Percentiles rank a stretch among this genome's conserved stretches.
phyloP scores from a whole-genome alignment of 2,888 invertebrate genomes.

The Drosophila mettleri region DNA sequence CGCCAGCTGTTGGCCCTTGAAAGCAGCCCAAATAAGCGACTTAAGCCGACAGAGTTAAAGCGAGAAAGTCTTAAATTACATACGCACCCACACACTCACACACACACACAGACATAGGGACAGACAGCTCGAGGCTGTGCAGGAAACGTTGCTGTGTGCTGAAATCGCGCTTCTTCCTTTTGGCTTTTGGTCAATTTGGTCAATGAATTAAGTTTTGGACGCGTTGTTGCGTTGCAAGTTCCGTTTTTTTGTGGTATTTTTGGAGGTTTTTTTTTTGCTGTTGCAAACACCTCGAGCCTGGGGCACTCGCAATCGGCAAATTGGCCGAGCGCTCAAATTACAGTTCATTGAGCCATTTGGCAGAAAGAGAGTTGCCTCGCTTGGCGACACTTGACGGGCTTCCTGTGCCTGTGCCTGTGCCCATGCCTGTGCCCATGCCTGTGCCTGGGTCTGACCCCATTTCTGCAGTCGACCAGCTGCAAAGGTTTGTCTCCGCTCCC shows the following conservation, averaged over 20 bases:
- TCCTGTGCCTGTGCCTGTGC: constrained; percentile 52
- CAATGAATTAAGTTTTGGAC: constrained; percentile 65
- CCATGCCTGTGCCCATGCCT: constrained; percentile 30
- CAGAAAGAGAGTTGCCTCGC: constrained; percentile 41
- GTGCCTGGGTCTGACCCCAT: constrained; percentile 62
- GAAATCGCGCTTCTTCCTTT: constrained; percentile 36
- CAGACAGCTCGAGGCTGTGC: constrained; percentile 13
- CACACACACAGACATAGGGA: constrained; percentile 2
- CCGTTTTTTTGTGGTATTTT: not conserved
- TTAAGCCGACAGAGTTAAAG: constrained; percentile 43
- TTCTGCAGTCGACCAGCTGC: constrained; percentile 57
- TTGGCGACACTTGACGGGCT: constrained; percentile 72
- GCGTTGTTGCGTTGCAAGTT: constrained; percentile 48
- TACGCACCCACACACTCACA: constrained; percentile 65
- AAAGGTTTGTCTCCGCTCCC: constrained; percentile 17
- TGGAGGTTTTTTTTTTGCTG: not conserved
- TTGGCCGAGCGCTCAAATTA: constrained; percentile 71
- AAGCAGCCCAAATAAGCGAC: constrained; percentile 42
- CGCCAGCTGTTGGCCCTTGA: constrained; percentile 65
- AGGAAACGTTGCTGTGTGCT: constrained; percentile 40
- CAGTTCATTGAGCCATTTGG: constrained; percentile 79
- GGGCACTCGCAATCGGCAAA: constrained; percentile 50
- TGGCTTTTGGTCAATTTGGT: constrained; percentile 51
- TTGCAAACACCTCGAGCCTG: constrained; percentile 60
- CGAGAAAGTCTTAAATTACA: constrained; percentile 79